These are phyloP conservation scores for Stegodyphus mimosarum DNA, from an alignment of 1,140 invertebrate genomes.

Conservation along the genomic window DNA sequence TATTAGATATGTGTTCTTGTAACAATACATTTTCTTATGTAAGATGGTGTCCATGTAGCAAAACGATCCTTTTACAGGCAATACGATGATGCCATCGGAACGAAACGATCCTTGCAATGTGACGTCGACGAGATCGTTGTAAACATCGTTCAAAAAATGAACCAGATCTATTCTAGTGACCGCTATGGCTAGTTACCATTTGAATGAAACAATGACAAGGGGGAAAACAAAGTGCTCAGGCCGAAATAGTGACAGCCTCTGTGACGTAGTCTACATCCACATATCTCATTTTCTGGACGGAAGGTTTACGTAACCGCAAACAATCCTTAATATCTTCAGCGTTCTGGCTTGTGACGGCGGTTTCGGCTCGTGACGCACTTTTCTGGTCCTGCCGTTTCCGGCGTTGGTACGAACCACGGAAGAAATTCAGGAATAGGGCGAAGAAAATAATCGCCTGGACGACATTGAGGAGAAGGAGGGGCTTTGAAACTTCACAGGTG, in stretches of 20 bases:
- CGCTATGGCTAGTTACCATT: neutral
- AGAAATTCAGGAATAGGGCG: constrained; percentile 49
- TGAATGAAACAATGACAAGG: neutral
- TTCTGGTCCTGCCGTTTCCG: constrained; percentile 3
- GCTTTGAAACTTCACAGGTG: constrained; percentile 49
- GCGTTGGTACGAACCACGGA: constrained; percentile 28
- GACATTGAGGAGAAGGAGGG: constrained; percentile 42
- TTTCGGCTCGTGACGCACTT: neutral
- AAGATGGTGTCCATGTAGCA: neutral
- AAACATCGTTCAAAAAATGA: neutral
- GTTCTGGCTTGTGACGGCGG: neutral
- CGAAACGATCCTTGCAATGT: too few species aligned
- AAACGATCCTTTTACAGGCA: neutral
- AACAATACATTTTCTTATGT: neutral
- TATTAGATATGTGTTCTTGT: neutral
- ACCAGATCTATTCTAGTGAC: neutral
- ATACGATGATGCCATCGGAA: neutral
- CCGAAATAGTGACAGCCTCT: constrained; percentile 48
- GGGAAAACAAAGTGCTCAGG: constrained; percentile 1
- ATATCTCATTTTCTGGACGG: constrained; percentile 40
- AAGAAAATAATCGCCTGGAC: constrained; percentile 55
- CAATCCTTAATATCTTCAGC: neutral
- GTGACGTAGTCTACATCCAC: constrained; percentile 50
- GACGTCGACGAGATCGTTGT: too few species aligned
- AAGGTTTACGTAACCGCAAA: constrained; percentile 11